Percentiles rank a stretch among this genome's conserved stretches.
Conservation (phyloP, 1,140 invertebrate species). For the Trialeurodes vaporariorum region DNA sequence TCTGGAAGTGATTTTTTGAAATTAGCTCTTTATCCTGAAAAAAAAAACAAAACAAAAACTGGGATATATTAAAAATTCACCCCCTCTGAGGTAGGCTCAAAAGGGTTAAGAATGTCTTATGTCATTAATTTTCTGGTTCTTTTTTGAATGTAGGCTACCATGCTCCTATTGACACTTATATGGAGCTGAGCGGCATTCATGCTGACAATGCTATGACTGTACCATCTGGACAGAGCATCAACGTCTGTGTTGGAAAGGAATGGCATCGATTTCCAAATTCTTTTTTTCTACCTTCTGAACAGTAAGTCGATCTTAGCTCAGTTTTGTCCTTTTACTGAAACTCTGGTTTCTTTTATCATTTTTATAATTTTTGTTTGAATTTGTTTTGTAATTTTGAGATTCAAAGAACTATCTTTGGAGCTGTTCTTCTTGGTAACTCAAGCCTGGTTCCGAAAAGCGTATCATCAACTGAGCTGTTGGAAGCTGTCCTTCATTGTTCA, state of each 20-base stretch:
- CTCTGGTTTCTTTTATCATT: no score
- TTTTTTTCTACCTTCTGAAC: slow-evolving; percentile 81
- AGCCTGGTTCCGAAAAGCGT: no score
- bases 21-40: neutral
- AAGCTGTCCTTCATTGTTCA: no score
- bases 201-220: slow-evolving; percentile 43
- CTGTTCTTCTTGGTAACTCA: no score
- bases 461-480: no score
- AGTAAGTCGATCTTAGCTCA: slow-evolving; percentile 29
- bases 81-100: no score
- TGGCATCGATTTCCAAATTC: slow-evolving; percentile 94
- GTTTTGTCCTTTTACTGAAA: neutral
- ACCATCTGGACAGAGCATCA: slow-evolving; percentile 48
- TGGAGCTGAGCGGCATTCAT: slow-evolving; percentile 42
- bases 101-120: no score
- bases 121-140: neutral
- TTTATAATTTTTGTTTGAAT: no score
- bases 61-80: neutral
- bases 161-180: slow-evolving; percentile 80
- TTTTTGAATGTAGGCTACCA: slow-evolving; percentile 63
- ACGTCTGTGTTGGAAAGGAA: slow-evolving; percentile 93
- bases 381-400: no score
- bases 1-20: neutral
- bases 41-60: neutral
- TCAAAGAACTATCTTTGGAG: no score